Evolutionary conservation across 2,797 vertebrate species (phyloP), one percentile per base, ranked within the genome.

Genomic region (Tapera naevia): DNA sequence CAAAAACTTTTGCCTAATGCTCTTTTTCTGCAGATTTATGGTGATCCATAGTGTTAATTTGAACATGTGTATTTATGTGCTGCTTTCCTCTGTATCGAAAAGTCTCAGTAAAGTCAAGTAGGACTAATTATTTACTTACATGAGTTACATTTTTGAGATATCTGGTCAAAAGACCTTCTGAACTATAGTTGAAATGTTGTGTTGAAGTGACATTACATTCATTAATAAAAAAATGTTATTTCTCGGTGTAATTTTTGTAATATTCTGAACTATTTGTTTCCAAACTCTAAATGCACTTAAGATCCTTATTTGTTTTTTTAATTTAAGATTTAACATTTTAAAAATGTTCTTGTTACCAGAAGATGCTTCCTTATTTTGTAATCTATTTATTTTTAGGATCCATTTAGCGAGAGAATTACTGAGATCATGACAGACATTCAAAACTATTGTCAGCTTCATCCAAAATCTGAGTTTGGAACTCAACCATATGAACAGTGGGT

Each of bases 401-500:
- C 98, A 18, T 99, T 99, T 97, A 99, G 98, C 95, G 97, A 99
- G 69, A 98, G 98, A 66, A 98, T 99, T 88, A 98, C 98, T 94
- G 97, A 97, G 74, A 99, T 99, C 91, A 99, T 99, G 99, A 97
- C 93, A 74, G 96, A 95, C 54, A 99, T 99, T 92, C 99, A 99
- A 37, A 51, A 51, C 5, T 98, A 99, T 66, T 98, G 98, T 33
- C 76, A 97, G 24, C 95, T 99, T 71, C 93, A 69, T 93, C 98
- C 99, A 43, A 97, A 94, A 62, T 98, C 97, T 89, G 99, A 99
- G 56, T 98, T 98, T 72, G 99, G 99, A 94, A 98, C 98, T 82
- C 99, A 99, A 95, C 98, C 97, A 19, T 99, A 99, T 57, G 99
- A 99, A 86, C 99, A 99, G 86, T 99, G 99, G 99, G 98, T 98